phyloP scores from a whole-genome alignment of 2,113 vertebrate genomes.

The Vireo altiloquus region DNA sequence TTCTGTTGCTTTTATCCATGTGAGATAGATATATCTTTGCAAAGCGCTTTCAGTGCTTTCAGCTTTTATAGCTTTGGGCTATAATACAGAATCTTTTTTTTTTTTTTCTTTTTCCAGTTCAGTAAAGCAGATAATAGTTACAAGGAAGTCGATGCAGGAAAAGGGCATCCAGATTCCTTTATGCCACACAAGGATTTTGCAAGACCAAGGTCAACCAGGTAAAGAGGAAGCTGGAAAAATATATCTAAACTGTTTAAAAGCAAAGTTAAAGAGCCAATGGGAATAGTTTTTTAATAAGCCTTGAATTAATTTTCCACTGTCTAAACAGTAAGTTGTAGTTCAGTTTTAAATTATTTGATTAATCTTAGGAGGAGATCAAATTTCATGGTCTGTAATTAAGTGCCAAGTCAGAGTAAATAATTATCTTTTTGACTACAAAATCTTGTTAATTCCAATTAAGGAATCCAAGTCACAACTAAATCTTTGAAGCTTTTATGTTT shows the following conservation, averaged over 20 bases:
- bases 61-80: background rate
- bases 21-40: background rate
- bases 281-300: background rate
- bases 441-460: background rate
- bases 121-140: background rate
- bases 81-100: fast-evolving
- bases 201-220: background rate
- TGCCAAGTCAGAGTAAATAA: background rate
- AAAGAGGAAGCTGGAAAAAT: background rate
- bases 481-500: background rate
- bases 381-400: background rate
- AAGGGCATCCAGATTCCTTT: background rate
- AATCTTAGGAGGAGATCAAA: background rate
- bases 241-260: background rate
- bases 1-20: background rate
- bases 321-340: background rate
- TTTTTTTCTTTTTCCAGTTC: background rate
- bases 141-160: background rate
- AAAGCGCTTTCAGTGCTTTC: background rate
- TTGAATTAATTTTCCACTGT: background rate
- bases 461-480: background rate
- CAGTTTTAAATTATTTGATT: background rate
- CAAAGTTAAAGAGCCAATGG: background rate
- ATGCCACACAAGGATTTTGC: background rate
- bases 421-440: background rate